Evolutionary conservation across 2,113 vertebrate species (phyloP), one percentile per base, ranked within the genome.

Genomic region (Bubo blakistoni): DNA sequence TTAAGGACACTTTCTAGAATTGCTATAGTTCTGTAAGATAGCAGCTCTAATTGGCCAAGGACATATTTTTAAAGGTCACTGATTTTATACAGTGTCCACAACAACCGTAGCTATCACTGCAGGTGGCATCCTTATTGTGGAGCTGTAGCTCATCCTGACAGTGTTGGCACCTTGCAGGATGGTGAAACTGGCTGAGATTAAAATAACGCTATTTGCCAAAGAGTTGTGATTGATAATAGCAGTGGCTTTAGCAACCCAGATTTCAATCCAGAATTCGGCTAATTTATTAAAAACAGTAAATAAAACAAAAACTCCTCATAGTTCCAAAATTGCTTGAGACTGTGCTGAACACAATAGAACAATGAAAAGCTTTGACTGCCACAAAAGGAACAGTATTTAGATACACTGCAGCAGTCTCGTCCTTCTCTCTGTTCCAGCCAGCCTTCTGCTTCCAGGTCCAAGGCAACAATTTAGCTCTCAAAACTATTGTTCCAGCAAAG

Each of bases 21-120:
- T 78, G 38, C 90, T 93, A 0, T 54, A 88, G 78, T 95, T 86
- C 80, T 29, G 29, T 42, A 57, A 77, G 84, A 55, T 42, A 83
- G 62, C 38, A 80, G 42, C 62, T 94, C 86, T 88, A 71, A 96
- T 88, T 77, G 90, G 29, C 76, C 88, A 88, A 95, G 69, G 80
- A 90, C 85, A 86, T 32, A 30, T 86, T 92, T 94, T 94, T 94
- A 96, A 96, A 94, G 91, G 77, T 95, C 36, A 8, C 83, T 88
- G 73, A 40, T 83, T 95, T 83, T 95, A 82, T 86, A 47, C 47
- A 57, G 74, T 89, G 59, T 92, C 92, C 94, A 89, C 77, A 96
- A 76, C 66, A 91, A 82, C 38, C 67, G 51, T 46, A 92, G 52
- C 69, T 86, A 84, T 96, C 72, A 65, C 49, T 89, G 82, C 86